Evolutionary conservation across 2,888 invertebrate genomes (phyloP), one percentile per base, ranked within the genome.

Genomic region (Sepioteuthis lessoniana): DNA sequence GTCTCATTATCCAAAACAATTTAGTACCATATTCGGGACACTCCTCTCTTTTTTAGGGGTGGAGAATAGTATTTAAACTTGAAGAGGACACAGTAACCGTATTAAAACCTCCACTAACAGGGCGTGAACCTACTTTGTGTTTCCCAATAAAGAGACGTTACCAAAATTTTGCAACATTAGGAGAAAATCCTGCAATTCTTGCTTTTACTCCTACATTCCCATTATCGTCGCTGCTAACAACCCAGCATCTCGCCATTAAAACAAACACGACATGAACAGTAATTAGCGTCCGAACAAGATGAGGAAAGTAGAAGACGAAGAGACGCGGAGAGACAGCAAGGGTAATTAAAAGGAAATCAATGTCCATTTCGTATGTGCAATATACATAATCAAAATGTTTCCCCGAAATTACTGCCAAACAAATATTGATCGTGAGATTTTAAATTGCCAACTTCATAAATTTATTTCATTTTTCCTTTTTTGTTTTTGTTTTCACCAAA

Each of bases 291-390:
- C 16, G 76, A 76, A 76, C n/a, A 35, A 35, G n/a, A 76, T 76
- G n/a, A n/a, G n/a, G 76, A n/a, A 76, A 10, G 76, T 10, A 19
- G n/a, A 3, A n/a, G n/a, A 10, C 16, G 76, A 13, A 76, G n/a
- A 35, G 5, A 76, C 0, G n/a, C 13, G 76, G n/a, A 35, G 76
- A 76, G 35, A 76, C n/a, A 76, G 76, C 19, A 4, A 35, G 76
- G 76, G 76, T 76, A 76, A 76, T 76, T 76, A 76, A 76, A 76
- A 76, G 76, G 76, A 76, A 76, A 76, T 76, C 76, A 76, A 76
- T 76, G 76, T 76, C 76, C 76, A 76, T 76, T 76, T 76, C n/a
- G 76, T 76, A 76, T 76, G 76, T 76, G 76, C 76, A 76, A n/a
- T 76, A 76, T 76, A 76, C 76, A 76, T 76, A 76, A 76, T 76